Conservation (phyloP, 2,113 vertebrate species). For the Plestiodon gilberti region DNA sequence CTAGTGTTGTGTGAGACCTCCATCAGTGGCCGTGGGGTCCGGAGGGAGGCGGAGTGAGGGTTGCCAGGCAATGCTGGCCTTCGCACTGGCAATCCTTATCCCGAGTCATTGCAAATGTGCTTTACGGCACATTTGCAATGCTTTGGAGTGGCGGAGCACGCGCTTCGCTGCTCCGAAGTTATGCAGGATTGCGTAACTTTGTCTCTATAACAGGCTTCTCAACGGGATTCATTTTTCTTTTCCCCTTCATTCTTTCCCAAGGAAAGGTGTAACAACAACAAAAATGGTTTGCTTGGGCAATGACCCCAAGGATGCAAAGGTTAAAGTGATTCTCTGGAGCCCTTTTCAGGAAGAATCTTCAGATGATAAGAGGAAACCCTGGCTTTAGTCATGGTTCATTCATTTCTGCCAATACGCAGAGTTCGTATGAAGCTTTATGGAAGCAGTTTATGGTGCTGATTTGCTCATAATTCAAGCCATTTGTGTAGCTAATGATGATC, state of each 20-base stretch:
- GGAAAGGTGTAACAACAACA: neutral
- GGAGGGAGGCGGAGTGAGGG: too few species aligned
- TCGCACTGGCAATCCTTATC: too few species aligned
- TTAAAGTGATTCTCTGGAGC: neutral
- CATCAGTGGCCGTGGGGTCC: too few species aligned
- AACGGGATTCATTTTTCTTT: neutral
- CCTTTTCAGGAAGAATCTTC: constrained; percentile 9
- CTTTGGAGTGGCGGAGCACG: too few species aligned
- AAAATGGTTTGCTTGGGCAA: neutral
- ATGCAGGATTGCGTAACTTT: too few species aligned
- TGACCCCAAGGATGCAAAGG: neutral
- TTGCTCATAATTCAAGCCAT: constrained; percentile 66
- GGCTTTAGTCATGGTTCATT: neutral
- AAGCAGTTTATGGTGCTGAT: constrained; percentile 64
- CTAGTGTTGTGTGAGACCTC: too few species aligned
- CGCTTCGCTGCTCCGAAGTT: too few species aligned
- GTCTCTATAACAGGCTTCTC: neutral
- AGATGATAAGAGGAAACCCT: constrained; percentile 25
- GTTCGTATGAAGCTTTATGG: constrained; percentile 45
- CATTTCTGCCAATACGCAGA: constrained; percentile 12
- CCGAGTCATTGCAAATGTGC: too few species aligned
- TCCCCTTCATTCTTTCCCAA: neutral
- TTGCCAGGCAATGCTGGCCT: too few species aligned
- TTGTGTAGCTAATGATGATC: constrained; percentile 71
- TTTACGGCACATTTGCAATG: too few species aligned